Evolutionary conservation across 2,888 invertebrate species (phyloP), one percentile per base, ranked within the genome.

Genomic region (Mythimna loreyi): DNA sequence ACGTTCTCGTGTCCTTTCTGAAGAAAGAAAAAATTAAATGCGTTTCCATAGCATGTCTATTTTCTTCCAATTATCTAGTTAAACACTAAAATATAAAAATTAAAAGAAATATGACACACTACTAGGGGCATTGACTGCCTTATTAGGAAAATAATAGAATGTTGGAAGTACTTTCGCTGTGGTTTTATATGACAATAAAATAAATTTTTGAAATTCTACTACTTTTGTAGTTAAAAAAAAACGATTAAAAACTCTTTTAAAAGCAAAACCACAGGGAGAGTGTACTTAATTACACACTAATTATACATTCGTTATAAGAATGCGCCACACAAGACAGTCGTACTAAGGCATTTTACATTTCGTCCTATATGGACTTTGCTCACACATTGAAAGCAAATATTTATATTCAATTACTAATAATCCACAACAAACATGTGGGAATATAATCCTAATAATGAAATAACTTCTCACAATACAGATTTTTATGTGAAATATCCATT

Each of bases 91-190:
- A 85, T 90, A 87, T 87, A 87, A 91, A 87, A 89, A 90, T 90
- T 91, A 90, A 92, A 92, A 91, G 93, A 92, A 93, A 94, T 95
- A 95, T 94, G 95, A 95, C 95, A 95, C 95, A 93, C 94, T 92
- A 93, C 80, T 87, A 86, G 82, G 74, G 91, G 90, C 92, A 88
- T 80, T 72, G 69, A 85, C 85, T 89, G 92, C 90, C 90, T 86
- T 89, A 84, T 87, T 82, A 86, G 87, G 81, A 86, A 86, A 86
- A 86, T 88, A 85, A 89, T 85, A 87, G 85, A 89, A 89, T 85
- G 82, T 85, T 86, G 75, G 81, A 76, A 84, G 72, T 80, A 89
- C 88, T 80, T 89, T 91, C 90, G 72, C 91, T 91, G 91, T 91
- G 92, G 90, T 88, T 89, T 85, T 45, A 65, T 33, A 40, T 21